These are phyloP conservation scores for Bursaphelenchus mucronatus DNA, from an alignment of 1,140 invertebrate genomes.

Conservation along the genomic window DNA sequence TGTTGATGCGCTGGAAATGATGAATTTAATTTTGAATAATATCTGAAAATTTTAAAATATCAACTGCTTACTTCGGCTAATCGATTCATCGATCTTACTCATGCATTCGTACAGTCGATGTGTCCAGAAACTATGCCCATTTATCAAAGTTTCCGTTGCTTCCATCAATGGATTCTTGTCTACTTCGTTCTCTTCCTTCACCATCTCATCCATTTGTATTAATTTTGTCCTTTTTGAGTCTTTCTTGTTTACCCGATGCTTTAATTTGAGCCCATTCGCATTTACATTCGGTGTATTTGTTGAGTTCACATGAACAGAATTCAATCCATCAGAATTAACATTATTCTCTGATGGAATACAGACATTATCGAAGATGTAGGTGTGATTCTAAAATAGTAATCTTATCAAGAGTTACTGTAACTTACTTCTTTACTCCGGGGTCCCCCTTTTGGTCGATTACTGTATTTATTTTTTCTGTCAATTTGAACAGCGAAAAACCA, in stretches of 20 bases:
- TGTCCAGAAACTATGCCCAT: too few species aligned
- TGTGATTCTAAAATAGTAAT: conserved; percentile 25
- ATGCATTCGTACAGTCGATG: conserved; percentile 39
- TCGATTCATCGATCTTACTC: conserved; percentile 35
- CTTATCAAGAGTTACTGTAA: conserved; percentile 1
- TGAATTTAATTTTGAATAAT: not conserved
- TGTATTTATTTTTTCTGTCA: conserved; percentile 30
- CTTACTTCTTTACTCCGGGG: conserved; percentile 24
- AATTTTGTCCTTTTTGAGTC: conserved; percentile 29
- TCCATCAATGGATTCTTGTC: conserved; percentile 6
- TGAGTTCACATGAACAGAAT: not conserved
- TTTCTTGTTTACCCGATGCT: not conserved
- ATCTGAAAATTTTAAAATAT: not conserved
- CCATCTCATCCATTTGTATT: conserved; percentile 31
- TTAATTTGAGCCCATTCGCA: conserved; percentile 8
- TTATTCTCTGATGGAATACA: conserved; percentile 5
- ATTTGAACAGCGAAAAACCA: conserved; percentile 52
- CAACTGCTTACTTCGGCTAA: conserved; percentile 30
- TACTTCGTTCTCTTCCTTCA: not conserved
- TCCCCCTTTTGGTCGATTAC: conserved; percentile 17
- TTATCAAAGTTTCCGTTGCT: too few species aligned
- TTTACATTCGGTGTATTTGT: not conserved
- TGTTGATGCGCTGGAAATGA: conserved; percentile 47
- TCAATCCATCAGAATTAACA: conserved; percentile 11
- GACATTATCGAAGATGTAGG: conserved; percentile 32